These are phyloP conservation scores for Hypothenemus hampei DNA, from an alignment of 1,140 invertebrate species.

Conservation along the genomic window DNA sequence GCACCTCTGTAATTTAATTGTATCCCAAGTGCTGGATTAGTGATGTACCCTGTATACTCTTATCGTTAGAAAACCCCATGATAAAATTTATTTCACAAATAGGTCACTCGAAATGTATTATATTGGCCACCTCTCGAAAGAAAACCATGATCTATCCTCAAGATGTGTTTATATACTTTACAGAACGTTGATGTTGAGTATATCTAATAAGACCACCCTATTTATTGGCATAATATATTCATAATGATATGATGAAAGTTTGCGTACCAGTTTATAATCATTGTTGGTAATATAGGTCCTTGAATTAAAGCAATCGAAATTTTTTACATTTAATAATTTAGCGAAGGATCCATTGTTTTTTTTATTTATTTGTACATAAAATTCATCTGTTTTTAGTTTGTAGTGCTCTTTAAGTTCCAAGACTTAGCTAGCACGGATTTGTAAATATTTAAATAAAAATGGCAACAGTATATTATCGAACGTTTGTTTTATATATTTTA, in stretches of 20 bases:
- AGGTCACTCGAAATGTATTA: not conserved
- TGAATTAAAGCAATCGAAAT: conserved; percentile 25
- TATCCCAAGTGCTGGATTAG: not conserved
- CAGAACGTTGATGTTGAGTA: conserved; percentile 7
- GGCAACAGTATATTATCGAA: conserved; percentile 21
- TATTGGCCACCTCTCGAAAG: not conserved
- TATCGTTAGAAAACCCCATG: conserved; percentile 2
- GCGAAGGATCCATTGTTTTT: conserved; percentile 15
- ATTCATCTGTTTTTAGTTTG: conserved; percentile 35
- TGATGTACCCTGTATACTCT: not conserved
- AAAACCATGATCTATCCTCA: not conserved
- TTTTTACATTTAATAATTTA: conserved; percentile 26
- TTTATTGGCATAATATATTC: conserved; percentile 7
- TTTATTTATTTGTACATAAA: conserved; percentile 36
- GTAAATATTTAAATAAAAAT: conserved; percentile 40
- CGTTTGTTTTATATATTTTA: conserved; percentile 1
- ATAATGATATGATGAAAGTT: too few species aligned
- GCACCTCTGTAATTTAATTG: conserved; percentile 10
- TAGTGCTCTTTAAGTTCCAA: conserved; percentile 38
- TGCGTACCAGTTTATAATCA: conserved; percentile 3
- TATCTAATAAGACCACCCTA: conserved; percentile 7
- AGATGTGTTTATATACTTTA: conserved; percentile 14
- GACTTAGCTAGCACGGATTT: conserved; percentile 38
- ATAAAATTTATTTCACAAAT: too few species aligned
- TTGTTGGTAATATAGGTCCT: conserved; percentile 26